Evolutionary conservation across 2,888 invertebrate species (phyloP).

Genomic region (Pristionchus arcanus): DNA sequence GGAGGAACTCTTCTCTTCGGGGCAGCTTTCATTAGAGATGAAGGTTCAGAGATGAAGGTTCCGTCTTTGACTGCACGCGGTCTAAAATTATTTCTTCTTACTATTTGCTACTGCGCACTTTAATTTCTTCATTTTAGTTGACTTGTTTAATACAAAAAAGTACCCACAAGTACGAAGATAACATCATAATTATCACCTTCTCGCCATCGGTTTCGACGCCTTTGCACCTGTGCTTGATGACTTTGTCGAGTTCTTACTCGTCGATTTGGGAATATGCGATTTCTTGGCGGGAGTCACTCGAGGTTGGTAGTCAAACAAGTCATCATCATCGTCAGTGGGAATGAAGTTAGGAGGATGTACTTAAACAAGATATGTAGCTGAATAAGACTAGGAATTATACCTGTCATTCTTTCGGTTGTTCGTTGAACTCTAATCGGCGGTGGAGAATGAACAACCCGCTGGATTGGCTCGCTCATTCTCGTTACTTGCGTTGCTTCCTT

Average conservation of each 20-base stretch:
- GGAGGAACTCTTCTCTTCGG: not conserved
- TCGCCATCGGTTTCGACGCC: not conserved
- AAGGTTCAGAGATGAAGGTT: not conserved
- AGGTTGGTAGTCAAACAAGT: not conserved
- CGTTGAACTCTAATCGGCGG: not conserved
- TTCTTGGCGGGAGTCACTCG: not conserved
- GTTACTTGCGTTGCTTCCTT: not conserved
- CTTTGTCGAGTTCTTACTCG: not conserved
- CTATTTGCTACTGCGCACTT: too few relatives aligned
- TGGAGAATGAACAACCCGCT: not conserved
- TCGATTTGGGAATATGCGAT: not conserved
- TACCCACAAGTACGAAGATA: not conserved
- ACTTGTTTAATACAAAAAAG: too few relatives aligned
- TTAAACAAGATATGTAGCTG: not conserved
- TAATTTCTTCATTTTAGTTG: not conserved
- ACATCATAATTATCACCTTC: not conserved
- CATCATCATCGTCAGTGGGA: slow-evolving; percentile 21
- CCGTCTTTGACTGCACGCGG: not conserved
- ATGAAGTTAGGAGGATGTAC: slow-evolving; percentile 28
- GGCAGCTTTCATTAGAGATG: not conserved
- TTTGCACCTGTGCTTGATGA: not conserved
- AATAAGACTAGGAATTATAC: not conserved
- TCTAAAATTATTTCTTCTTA: not conserved
- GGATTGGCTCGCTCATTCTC: slow-evolving; percentile 13
- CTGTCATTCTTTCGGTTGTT: slow-evolving; percentile 18